Conservation (phyloP, 2,797 vertebrate genomes). For the Anableps anableps region DNA sequence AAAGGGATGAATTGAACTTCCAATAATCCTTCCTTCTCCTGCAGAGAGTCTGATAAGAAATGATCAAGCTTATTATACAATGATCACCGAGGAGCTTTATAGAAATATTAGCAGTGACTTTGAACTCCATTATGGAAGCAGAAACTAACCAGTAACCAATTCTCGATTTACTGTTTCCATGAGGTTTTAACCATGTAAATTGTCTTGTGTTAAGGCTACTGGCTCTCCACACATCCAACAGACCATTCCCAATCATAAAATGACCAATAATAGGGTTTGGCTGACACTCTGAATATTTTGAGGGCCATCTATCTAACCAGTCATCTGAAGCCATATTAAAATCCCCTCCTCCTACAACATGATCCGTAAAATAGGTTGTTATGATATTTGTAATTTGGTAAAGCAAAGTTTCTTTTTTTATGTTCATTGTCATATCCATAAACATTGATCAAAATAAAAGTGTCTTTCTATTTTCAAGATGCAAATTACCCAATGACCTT, state of each 20-base stretch:
- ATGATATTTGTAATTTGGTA: no score
- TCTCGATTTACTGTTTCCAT: not conserved
- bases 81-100: not conserved
- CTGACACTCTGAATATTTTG: no score
- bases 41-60: not conserved
- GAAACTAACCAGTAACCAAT: not conserved
- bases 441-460: no score
- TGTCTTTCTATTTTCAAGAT: no score
- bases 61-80: not conserved
- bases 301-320: no score
- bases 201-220: not conserved
- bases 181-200: not conserved
- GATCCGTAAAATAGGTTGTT: no score
- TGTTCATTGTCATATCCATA: no score
- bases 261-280: not conserved
- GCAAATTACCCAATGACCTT: no score
- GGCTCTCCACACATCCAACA: not conserved
- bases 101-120: not conserved
- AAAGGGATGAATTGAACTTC: not conserved
- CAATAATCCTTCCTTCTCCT: not conserved
- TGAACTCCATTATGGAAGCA: not conserved
- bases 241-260: not conserved
- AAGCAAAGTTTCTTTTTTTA: no score
- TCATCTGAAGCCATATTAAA: no score
- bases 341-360: no score